phyloP scores from a whole-genome alignment of 2,797 vertebrate genomes.

The Bradypodion pumilum region DNA sequence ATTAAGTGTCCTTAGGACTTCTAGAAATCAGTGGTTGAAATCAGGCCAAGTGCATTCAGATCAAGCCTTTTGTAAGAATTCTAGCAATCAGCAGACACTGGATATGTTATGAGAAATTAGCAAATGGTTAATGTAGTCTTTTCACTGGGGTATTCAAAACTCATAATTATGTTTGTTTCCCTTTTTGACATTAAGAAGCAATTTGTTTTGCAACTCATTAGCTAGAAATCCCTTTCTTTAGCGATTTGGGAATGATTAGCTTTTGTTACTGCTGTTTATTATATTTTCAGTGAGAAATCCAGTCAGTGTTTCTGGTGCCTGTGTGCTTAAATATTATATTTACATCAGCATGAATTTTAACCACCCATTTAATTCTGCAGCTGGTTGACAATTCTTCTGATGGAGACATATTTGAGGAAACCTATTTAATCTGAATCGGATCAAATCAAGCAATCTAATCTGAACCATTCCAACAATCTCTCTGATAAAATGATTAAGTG shows the following conservation, averaged over 20 bases:
- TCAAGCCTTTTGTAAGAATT: background rate
- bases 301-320: background rate
- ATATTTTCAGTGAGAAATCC: background rate
- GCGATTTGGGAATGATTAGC: background rate
- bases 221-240: background rate
- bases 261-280: background rate
- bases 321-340: background rate
- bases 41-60: background rate
- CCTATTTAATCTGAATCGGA: constrained; percentile 14
- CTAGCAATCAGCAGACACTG: background rate
- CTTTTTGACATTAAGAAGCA: background rate
- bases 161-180: background rate
- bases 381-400: background rate
- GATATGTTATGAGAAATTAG: background rate
- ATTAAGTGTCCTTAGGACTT: background rate
- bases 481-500: background rate
- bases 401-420: background rate
- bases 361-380: background rate
- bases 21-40: background rate
- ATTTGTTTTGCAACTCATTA: background rate
- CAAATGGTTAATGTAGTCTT: background rate
- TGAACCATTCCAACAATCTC: constrained; percentile 25
- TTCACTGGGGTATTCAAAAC: background rate
- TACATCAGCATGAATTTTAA: background rate
- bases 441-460: background rate